A percentile compares a stretch with the other conserved stretches of the same genome.
Evolutionary conservation across 2,113 vertebrate genomes (phyloP).

Genomic region (Hippocampus barbouri): DNA sequence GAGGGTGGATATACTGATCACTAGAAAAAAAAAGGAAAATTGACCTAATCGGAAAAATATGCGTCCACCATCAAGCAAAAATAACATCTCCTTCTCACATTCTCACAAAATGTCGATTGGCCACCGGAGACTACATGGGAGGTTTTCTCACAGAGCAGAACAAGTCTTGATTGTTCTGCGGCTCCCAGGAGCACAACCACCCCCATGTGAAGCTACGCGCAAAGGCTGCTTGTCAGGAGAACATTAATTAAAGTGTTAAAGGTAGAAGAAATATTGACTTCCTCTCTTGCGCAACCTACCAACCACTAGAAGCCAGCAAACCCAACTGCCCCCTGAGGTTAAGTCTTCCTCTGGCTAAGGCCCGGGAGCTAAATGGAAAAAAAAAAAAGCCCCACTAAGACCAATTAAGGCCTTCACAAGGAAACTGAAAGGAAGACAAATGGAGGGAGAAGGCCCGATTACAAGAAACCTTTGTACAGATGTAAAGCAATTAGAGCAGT

Average conservation of each 20-base stretch:
- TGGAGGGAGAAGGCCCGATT: constrained; percentile 95
- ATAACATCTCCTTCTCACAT: constrained; percentile 19
- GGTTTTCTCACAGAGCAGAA: constrained; percentile 52
- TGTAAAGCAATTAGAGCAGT: constrained; percentile 98
- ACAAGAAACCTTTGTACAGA: constrained; percentile 99
- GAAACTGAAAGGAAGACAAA: constrained; percentile 98
- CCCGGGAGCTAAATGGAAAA: constrained; percentile 81
- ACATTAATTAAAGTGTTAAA: constrained; percentile 96
- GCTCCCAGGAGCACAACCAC: constrained; percentile 61
- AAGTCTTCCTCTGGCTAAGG: constrained; percentile 77
- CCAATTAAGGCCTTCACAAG: constrained; percentile 98
- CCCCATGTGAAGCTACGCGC: constrained; percentile 60
- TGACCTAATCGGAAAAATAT: constrained; percentile 11
- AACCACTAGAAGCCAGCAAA: constrained; percentile 64
- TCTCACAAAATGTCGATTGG: constrained; percentile 56
- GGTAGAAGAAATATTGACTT: constrained; percentile 88
- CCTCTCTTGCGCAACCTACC: constrained; percentile 71
- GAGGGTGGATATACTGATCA: not conserved
- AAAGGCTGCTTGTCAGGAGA: constrained; percentile 77
- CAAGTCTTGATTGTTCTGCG: constrained; percentile 68
- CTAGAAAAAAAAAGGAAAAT: constrained; percentile 4
- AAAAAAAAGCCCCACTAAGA: constrained; percentile 92
- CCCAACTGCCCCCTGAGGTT: constrained; percentile 72
- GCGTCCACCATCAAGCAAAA: constrained; percentile 20
- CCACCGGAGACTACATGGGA: constrained; percentile 47